Evolutionary conservation across 1,140 invertebrate species (phyloP).

Genomic region (Zaprionus inermis): DNA sequence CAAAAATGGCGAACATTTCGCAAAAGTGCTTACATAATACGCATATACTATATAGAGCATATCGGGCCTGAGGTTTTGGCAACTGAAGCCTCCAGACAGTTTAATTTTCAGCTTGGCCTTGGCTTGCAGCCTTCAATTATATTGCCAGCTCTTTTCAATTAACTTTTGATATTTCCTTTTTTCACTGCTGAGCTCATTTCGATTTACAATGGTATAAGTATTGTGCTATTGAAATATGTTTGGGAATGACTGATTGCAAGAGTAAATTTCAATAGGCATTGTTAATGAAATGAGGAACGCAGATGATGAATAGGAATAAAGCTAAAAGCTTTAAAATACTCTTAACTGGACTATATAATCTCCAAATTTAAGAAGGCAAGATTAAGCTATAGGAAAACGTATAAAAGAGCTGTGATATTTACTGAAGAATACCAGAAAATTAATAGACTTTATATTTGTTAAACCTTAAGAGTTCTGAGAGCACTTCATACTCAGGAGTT

Average conservation of each 20-base stretch:
- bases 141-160: constrained; percentile 20
- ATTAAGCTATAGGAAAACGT: no score
- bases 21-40: constrained; percentile 18
- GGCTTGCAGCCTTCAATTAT: not conserved
- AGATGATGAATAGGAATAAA: no score
- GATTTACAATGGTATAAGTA: not conserved
- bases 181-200: constrained; percentile 8
- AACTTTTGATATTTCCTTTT: constrained; percentile 20
- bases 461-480: no score
- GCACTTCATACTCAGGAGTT: no score
- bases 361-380: not conserved
- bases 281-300: not conserved
- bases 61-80: not conserved
- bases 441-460: not conserved
- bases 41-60: not conserved
- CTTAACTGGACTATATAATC: not conserved
- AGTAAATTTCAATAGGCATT: not conserved
- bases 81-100: not conserved
- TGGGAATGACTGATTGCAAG: not conserved
- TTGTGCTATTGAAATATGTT: not conserved
- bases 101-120: not conserved
- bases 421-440: no score
- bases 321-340: not conserved
- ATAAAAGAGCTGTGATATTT: no score
- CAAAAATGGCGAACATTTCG: constrained; percentile 15